These are phyloP conservation scores for Drosophila fungiperda DNA, from an alignment of 2,888 invertebrate genomes.

Conservation along the genomic window DNA sequence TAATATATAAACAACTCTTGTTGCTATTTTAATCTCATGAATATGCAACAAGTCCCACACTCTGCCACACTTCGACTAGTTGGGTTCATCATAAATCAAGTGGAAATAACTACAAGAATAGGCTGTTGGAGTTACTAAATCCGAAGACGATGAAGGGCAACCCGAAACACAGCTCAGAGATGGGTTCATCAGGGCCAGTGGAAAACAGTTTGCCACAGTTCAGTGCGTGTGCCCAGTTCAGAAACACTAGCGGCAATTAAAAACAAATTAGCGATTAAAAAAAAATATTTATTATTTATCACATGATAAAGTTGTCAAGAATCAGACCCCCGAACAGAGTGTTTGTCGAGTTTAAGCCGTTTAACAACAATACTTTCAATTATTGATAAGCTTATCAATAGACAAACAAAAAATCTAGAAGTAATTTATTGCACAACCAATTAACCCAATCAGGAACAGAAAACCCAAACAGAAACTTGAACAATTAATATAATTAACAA, in stretches of 20 bases:
- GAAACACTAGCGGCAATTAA: conserved; percentile 59
- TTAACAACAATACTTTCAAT: conserved; percentile 32
- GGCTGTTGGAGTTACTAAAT: conserved; percentile 17
- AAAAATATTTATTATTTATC: conserved; percentile 25
- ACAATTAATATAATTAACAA: conserved; percentile 61
- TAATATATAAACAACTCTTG: conserved; percentile 10
- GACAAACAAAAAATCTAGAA: conserved; percentile 2
- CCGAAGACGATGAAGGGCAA: conserved; percentile 50
- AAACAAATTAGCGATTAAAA: conserved; percentile 50
- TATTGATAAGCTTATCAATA: conserved; percentile 51
- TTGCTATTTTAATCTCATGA: conserved; percentile 32
- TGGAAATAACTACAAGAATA: conserved; percentile 31
- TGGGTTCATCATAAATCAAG: conserved; percentile 40
- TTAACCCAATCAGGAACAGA: conserved; percentile 7
- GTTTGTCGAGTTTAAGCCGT: conserved; percentile 34
- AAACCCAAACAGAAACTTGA: conserved; percentile 25
- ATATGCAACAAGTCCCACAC: conserved; percentile 36
- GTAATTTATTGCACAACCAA: conserved; percentile 20
- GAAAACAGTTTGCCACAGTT: conserved; percentile 50
- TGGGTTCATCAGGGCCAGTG: conserved; percentile 29
- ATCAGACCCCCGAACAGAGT: conserved; percentile 2
- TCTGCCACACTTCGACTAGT: conserved; percentile 1
- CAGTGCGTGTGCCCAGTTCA: conserved; percentile 50
- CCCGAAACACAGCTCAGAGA: background rate
- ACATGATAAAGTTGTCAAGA: conserved; percentile 32